Percentiles rank a stretch among this genome's conserved stretches.
Evolutionary conservation across 2,888 invertebrate species (phyloP).

Genomic region (Netelia melanura): DNA sequence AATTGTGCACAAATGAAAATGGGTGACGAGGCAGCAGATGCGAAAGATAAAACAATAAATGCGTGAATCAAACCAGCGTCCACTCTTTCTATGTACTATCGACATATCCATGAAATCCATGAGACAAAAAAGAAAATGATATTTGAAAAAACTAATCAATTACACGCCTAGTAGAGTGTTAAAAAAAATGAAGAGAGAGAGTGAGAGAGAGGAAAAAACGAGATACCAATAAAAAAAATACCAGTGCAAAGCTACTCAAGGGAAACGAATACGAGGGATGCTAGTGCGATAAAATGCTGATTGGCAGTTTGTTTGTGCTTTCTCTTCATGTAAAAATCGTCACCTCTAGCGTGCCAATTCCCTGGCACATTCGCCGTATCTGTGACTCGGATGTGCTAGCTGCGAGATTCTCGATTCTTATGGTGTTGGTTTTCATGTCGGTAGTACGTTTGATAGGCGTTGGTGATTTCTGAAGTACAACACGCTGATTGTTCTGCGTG

Average conservation of each 20-base stretch:
- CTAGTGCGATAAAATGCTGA: slow-evolving; percentile 3
- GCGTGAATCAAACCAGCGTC: not conserved
- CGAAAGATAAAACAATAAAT: not conserved
- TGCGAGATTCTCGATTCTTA: slow-evolving; percentile 85
- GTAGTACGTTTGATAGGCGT: slow-evolving; percentile 66
- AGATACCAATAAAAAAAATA: slow-evolving; percentile 33
- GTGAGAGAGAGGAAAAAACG: not conserved
- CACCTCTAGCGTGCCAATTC: slow-evolving; percentile 86
- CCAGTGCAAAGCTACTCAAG: slow-evolving; percentile 54
- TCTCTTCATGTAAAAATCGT: slow-evolving; percentile 79
- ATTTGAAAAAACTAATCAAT: slow-evolving; percentile 8
- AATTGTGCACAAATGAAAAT: not conserved
- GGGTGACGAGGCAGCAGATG: not conserved
- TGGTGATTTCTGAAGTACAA: slow-evolving; percentile 75
- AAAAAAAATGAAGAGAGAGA: slow-evolving; percentile 16
- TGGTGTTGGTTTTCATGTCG: slow-evolving; percentile 82
- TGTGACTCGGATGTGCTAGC: slow-evolving; percentile 85
- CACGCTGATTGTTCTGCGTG: slow-evolving; percentile 74
- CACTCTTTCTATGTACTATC: not conserved
- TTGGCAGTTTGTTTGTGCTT: slow-evolving; percentile 1
- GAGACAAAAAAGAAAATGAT: not conserved
- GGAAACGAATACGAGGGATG: slow-evolving; percentile 10
- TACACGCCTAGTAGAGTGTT: not conserved
- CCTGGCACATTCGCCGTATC: slow-evolving; percentile 85
- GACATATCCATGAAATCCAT: slow-evolving; percentile 7